phyloP scores from a whole-genome alignment of 2,797 vertebrate genomes.

The Moxostoma hubbsi region DNA sequence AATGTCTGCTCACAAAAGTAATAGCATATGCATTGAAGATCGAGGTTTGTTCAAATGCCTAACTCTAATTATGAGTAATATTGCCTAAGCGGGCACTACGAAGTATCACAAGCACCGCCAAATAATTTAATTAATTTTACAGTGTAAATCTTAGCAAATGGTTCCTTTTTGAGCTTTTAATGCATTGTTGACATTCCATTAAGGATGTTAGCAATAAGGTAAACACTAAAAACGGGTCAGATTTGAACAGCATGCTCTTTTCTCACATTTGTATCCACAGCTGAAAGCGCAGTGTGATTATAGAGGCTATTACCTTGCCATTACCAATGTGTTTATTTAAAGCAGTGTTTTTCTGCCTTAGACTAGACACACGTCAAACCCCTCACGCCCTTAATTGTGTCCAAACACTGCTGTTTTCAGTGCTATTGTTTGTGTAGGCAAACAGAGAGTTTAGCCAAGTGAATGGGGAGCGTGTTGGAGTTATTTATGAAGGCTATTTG shows the following conservation, averaged over 20 bases:
- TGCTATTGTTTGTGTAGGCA: slow-evolving; percentile 17
- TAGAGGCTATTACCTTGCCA: slow-evolving; percentile 68
- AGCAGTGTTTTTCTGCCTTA: slow-evolving; percentile 26
- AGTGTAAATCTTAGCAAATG: neutral
- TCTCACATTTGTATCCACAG: slow-evolving; percentile 70
- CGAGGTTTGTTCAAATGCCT: neutral
- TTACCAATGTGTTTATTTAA: slow-evolving; percentile 71
- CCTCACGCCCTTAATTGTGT: slow-evolving; percentile 1
- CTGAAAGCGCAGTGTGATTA: slow-evolving; percentile 63
- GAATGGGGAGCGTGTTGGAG: slow-evolving; percentile 7
- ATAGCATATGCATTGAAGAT: too few species aligned
- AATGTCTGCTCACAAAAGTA: too few species aligned
- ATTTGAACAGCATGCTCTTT: slow-evolving; percentile 77
- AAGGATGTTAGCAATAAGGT: slow-evolving; percentile 39
- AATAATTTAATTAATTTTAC: neutral
- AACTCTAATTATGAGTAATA: too few species aligned
- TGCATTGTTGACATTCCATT: slow-evolving; percentile 1
- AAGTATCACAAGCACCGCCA: neutral
- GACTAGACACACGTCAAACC: slow-evolving; percentile 39
- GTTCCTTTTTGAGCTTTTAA: slow-evolving; percentile 8
- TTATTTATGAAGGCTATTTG: slow-evolving; percentile 42
- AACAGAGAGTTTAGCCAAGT: slow-evolving; percentile 30
- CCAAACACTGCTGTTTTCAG: slow-evolving; percentile 19
- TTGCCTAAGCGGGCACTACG: too few species aligned
- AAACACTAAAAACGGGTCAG: slow-evolving; percentile 59